Conservation (phyloP, 2,797 vertebrate species). For the Numenius phaeopus region DNA sequence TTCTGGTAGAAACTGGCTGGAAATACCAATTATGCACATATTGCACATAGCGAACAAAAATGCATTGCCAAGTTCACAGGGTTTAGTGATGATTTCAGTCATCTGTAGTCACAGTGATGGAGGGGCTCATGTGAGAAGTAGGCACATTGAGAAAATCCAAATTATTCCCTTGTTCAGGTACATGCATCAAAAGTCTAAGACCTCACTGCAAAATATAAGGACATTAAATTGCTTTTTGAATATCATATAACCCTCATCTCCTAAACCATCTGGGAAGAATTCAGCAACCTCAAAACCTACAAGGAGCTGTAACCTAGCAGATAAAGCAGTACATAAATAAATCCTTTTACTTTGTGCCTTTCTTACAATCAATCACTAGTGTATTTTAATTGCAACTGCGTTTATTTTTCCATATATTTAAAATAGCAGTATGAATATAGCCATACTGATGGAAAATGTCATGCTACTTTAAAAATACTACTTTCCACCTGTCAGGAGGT, state of each 20-base stretch:
- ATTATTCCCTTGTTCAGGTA: neutral
- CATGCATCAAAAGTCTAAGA: neutral
- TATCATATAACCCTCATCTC: neutral
- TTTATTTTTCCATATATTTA: constrained; percentile 43
- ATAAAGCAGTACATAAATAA: constrained; percentile 28
- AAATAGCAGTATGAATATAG: constrained; percentile 27
- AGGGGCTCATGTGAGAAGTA: neutral
- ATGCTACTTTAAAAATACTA: constrained; percentile 35
- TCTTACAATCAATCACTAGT: neutral
- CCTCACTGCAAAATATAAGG: neutral
- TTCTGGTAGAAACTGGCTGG: constrained; percentile 6
- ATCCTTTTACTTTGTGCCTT: neutral
- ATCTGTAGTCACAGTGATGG: constrained; percentile 38
- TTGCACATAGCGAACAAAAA: constrained; percentile 27
- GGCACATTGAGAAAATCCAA: constrained; percentile 14
- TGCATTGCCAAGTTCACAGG: neutral
- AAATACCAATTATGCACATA: constrained; percentile 37
- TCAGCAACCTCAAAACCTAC: neutral
- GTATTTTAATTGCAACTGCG: constrained; percentile 20
- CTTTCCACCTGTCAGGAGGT: constrained; percentile 40
- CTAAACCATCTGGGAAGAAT: constrained; percentile 25
- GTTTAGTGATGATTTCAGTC: constrained; percentile 35
- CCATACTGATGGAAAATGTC: constrained; percentile 19
- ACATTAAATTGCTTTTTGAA: constrained; percentile 8
- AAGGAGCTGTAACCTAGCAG: constrained; percentile 14